A percentile compares a stretch with the other conserved stretches of the same genome.
Conservation (phyloP, 2,797 vertebrate genomes). For the Erethizon dorsatum region DNA sequence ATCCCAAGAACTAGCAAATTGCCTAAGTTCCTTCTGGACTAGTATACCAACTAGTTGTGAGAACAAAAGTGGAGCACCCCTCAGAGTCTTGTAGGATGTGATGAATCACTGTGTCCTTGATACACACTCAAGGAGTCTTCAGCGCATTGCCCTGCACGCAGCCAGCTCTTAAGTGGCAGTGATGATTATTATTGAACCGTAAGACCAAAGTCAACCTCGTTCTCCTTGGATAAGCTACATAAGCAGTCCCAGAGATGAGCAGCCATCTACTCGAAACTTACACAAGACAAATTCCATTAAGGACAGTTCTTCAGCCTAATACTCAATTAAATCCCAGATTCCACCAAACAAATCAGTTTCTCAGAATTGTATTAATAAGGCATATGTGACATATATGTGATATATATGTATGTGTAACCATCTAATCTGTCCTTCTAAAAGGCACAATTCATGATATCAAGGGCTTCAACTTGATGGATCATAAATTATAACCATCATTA, state of each 20-base stretch:
- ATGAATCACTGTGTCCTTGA: not conserved
- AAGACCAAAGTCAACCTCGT: not conserved
- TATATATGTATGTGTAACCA: not conserved
- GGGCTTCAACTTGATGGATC: not conserved
- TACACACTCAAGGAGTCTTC: not conserved
- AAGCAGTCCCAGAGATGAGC: not conserved
- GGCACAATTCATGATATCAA: not conserved
- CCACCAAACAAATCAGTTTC: not conserved
- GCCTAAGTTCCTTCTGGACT: constrained; percentile 60
- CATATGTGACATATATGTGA: not conserved
- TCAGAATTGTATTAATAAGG: not conserved
- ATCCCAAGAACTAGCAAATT: constrained; percentile 38
- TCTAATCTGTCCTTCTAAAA: not conserved
- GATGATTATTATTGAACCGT: not conserved
- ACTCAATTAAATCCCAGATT: not conserved
- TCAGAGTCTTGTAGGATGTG: not conserved
- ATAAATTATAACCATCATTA: not conserved
- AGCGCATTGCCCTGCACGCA: not conserved
- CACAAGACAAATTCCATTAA: not conserved
- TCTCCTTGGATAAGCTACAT: not conserved
- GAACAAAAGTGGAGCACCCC: not conserved
- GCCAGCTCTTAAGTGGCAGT: not conserved
- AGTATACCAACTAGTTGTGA: not conserved
- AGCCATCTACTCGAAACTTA: not conserved
- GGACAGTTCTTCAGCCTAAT: not conserved